Conservation (phyloP, 2,888 invertebrate genomes). For the Apamea anceps region DNA sequence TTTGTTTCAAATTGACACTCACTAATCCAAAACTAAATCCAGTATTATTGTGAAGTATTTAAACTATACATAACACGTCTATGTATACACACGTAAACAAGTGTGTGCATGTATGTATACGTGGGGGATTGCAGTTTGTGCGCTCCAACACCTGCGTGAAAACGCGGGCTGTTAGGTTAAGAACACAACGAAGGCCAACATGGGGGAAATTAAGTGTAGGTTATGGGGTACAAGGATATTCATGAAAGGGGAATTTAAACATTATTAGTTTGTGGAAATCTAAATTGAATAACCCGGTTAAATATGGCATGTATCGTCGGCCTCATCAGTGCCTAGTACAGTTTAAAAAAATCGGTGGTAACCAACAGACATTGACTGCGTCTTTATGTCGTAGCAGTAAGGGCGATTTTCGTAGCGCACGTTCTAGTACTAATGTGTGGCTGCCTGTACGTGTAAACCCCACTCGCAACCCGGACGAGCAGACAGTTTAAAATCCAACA, state of each 20-base stretch:
- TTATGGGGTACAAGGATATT: neutral
- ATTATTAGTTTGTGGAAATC: neutral
- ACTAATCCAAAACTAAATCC: neutral
- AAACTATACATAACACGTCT: neutral
- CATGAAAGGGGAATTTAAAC: neutral
- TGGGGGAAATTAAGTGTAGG: neutral
- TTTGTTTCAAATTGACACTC: neutral
- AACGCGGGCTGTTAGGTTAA: constrained; percentile 35
- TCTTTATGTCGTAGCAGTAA: neutral
- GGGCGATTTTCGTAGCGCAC: neutral
- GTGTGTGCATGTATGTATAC: constrained; percentile 15
- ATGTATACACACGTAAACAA: neutral
- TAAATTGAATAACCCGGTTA: neutral
- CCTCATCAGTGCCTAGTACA: neutral
- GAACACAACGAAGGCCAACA: constrained; percentile 15
- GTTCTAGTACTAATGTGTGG: too few relatives aligned
- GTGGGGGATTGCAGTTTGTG: constrained; percentile 53
- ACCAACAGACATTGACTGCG: neutral
- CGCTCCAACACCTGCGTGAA: constrained; percentile 51
- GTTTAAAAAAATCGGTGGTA: neutral
- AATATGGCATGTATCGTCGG: neutral
- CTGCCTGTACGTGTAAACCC: too few relatives aligned
- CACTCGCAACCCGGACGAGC: neutral
- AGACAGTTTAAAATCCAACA: neutral
- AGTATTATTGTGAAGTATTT: neutral